Conservation (phyloP, 2,113 vertebrate species). For the Pygathrix nemaeus region DNA sequence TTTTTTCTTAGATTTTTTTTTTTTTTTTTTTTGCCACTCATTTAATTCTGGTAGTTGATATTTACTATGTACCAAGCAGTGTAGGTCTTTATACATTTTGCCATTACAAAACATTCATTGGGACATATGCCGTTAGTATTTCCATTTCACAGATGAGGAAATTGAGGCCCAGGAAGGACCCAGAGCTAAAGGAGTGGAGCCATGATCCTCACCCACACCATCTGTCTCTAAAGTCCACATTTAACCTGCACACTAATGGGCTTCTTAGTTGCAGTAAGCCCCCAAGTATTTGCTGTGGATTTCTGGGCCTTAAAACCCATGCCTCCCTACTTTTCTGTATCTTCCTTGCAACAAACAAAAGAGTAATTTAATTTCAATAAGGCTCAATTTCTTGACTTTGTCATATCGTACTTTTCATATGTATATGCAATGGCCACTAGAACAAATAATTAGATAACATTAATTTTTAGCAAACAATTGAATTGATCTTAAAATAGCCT, state of each 20-base stretch:
- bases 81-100: neutral
- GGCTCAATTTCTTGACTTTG: neutral
- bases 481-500: neutral
- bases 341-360: neutral
- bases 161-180: neutral
- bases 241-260: neutral
- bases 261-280: neutral
- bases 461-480: slow-evolving; percentile 3
- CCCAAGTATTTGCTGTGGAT: neutral
- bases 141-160: neutral
- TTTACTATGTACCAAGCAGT: neutral
- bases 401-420: neutral
- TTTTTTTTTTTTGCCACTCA: neutral
- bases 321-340: neutral
- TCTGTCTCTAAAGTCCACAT: no score
- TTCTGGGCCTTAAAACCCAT: neutral
- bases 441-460: neutral
- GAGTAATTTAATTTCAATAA: neutral
- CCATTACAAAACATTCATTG: neutral
- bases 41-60: slow-evolving; percentile 11
- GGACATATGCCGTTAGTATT: neutral
- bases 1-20: neutral
- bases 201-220: neutral
- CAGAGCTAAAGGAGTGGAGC: neutral
- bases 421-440: neutral